Conservation (phyloP, 2,797 vertebrate genomes). For the Avahi laniger region DNA sequence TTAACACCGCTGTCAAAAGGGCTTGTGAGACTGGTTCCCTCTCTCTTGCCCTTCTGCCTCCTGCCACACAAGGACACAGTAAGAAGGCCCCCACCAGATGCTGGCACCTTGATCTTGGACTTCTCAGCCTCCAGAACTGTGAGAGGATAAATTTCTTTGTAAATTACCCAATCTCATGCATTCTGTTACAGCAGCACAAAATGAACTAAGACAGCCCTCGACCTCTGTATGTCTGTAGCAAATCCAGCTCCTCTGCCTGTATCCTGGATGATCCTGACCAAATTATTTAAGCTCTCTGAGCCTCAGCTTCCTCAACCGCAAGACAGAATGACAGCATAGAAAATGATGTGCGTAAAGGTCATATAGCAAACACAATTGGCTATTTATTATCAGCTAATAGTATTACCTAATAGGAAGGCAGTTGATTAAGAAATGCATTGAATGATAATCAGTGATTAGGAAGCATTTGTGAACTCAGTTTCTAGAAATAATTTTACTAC, state of each 20-base stretch:
- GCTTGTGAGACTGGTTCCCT: background rate
- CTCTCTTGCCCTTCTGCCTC: background rate
- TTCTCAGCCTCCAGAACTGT: background rate
- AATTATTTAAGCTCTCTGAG: background rate
- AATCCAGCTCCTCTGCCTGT: background rate
- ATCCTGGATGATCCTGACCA: background rate
- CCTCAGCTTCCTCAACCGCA: background rate
- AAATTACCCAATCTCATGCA: background rate
- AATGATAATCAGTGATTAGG: background rate
- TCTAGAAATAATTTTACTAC: background rate
- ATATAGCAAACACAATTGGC: background rate
- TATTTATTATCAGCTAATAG: background rate
- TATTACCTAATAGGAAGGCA: background rate
- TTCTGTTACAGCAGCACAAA: background rate
- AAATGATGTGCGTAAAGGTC: background rate
- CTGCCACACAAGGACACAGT: background rate
- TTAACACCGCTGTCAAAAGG: background rate
- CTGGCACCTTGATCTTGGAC: background rate
- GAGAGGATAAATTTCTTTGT: background rate
- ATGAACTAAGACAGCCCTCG: background rate
- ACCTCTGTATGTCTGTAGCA: background rate
- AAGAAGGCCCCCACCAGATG: background rate
- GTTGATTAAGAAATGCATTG: background rate
- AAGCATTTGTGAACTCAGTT: background rate
- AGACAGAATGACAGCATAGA: background rate